These are phyloP conservation scores for Muntiacus muntjak DNA, from an alignment of 2,113 vertebrate species.

Conservation along the genomic window DNA sequence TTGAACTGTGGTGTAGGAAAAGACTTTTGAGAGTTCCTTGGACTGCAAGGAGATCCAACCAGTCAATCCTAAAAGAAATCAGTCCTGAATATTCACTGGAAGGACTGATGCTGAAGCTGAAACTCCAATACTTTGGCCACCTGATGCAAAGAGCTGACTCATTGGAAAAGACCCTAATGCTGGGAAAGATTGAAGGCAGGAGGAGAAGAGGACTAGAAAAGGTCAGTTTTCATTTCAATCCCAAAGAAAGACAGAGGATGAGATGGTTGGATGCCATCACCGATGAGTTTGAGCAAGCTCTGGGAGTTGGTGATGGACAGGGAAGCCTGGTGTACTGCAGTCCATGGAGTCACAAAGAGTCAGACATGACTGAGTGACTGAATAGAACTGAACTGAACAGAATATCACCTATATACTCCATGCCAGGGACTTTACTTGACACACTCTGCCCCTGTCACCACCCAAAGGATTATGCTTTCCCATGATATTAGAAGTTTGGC, in stretches of 20 bases:
- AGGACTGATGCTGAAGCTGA: neutral
- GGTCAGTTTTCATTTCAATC: neutral
- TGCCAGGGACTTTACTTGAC: neutral
- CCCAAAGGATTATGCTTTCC: neutral
- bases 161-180: neutral
- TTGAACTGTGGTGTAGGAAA: neutral
- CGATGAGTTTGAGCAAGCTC: neutral
- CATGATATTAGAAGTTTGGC: neutral
- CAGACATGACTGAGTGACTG: rapidly evolving
- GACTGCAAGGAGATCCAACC: neutral
- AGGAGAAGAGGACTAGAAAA: neutral
- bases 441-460: neutral
- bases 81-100: neutral
- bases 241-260: neutral
- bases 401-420: neutral
- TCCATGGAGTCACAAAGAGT: neutral
- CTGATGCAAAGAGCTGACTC: neutral
- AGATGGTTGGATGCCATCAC: neutral
- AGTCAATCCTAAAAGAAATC: neutral
- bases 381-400: neutral
- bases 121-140: neutral
- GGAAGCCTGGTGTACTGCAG: neutral
- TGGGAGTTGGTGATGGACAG: neutral
- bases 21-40: neutral
- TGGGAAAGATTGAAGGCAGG: neutral